These are phyloP conservation scores for Monoplex corrugatus DNA, from an alignment of 2,888 invertebrate genomes.

Conservation along the genomic window DNA sequence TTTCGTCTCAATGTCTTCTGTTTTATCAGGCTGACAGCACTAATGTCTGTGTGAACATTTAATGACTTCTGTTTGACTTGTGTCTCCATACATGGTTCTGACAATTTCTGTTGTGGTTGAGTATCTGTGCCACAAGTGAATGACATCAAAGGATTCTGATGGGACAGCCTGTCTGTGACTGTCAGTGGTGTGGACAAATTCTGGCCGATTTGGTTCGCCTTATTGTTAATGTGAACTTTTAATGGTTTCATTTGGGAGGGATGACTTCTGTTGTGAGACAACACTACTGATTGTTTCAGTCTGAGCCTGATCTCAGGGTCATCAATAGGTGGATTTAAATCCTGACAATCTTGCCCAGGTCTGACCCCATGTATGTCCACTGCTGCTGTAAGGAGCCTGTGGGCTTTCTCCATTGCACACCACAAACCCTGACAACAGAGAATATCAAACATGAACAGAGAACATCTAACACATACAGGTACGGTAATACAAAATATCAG, in stretches of 20 bases:
- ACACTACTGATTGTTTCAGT: no score
- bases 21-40: background rate
- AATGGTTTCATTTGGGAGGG: no score
- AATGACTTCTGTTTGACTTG: background rate
- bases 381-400: slow-evolving; percentile 62
- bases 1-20: background rate
- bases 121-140: background rate
- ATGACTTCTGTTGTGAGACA: no score
- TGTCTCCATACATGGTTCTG: no score
- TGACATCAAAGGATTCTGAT: no score
- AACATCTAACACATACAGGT: background rate
- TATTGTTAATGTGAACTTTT: no score
- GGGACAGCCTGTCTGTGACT: no score
- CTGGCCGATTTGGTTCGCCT: no score
- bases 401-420: slow-evolving; percentile 62
- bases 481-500: no score
- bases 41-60: background rate
- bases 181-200: no score
- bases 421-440: slow-evolving; percentile 61
- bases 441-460: background rate
- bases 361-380: slow-evolving; percentile 61
- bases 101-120: background rate
- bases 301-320: no score
- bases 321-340: no score
- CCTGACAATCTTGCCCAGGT: slow-evolving; percentile 3